phyloP scores from a whole-genome alignment of 2,113 vertebrate species.

The Hylia prasina region DNA sequence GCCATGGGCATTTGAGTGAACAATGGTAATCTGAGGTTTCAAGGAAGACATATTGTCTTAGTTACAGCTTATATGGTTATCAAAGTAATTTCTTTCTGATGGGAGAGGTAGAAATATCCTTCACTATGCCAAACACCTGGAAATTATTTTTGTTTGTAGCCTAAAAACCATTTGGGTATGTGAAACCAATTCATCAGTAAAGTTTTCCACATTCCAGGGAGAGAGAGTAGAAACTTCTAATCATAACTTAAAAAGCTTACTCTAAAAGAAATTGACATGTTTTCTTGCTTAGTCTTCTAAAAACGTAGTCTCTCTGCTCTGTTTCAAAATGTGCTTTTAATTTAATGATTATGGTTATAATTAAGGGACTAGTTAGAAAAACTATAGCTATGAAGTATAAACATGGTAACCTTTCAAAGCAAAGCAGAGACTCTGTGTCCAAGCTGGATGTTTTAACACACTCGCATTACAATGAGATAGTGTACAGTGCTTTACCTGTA shows the following conservation, averaged over 20 bases:
- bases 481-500: not conserved
- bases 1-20: not conserved
- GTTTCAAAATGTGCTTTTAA: slow-evolving; percentile 23
- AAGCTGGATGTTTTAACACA: not conserved
- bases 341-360: slow-evolving; percentile 9
- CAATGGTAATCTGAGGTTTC: not conserved
- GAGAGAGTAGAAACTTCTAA: not conserved
- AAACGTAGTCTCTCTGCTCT: not conserved
- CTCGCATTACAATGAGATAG: not conserved
- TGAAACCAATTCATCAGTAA: not conserved
- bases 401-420: not conserved
- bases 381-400: not conserved
- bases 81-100: not conserved
- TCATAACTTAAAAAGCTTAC: not conserved
- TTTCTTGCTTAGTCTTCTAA: not conserved
- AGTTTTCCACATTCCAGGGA: not conserved
- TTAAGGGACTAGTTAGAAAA: not conserved
- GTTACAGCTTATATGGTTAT: not conserved
- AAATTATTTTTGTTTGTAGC: not conserved
- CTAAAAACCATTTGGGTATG: not conserved
- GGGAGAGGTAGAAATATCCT: not conserved
- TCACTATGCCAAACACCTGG: not conserved
- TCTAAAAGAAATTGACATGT: not conserved
- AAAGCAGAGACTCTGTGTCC: not conserved
- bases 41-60: not conserved